Base-by-base conservation (phyloP, 1,140 invertebrate genomes). In the Eubasilissa regina region DNA sequence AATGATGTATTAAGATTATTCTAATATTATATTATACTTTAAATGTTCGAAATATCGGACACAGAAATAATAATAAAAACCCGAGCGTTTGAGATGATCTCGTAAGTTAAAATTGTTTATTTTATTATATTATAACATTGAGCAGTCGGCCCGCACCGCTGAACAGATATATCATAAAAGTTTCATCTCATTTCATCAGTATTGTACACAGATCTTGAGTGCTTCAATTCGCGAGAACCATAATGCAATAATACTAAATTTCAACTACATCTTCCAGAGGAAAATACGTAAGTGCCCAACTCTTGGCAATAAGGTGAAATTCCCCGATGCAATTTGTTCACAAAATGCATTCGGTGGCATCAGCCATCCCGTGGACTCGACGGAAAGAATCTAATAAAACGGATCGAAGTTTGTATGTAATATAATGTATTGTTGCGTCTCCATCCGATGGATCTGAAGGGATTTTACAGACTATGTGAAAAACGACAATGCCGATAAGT, bases 241-340 rank as follows among this genome's bases (percentile, higher is more conserved):
- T 35, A 35, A 58, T 58, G 17, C 55, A 58, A 58, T 58, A 58
- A 58, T 21, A 15, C 55, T 21, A 15, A 58, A 58, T 58, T 58
- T 11, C 13, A 35, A 35, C 25, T 35, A 35, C 25, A 35, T 35
- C 6, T 35, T 6, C 25, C 25, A 35, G 17, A 11, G 17, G 55
- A 15, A 21, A 58, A 58, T 58, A 58, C 17, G 55, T 58, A 21
- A 58, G 17, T 58, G n/a, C 7, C 17, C 55, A 6, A 35, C 55
- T 58, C 55, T 19, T 58, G 13, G 55, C 17, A 12, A 15, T 19
- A 11, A 21, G 8, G 19, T 56, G 48, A 21, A 15, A 56, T 56
- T 74, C 53, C 70, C 53, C 15, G 70, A 74, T 74, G 51, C 53
- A 56, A 74, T 74, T 74, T 56, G 19, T 12, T 3, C 11, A 11